Conservation (phyloP, 1,140 invertebrate species). For the Plutomurus gul region DNA sequence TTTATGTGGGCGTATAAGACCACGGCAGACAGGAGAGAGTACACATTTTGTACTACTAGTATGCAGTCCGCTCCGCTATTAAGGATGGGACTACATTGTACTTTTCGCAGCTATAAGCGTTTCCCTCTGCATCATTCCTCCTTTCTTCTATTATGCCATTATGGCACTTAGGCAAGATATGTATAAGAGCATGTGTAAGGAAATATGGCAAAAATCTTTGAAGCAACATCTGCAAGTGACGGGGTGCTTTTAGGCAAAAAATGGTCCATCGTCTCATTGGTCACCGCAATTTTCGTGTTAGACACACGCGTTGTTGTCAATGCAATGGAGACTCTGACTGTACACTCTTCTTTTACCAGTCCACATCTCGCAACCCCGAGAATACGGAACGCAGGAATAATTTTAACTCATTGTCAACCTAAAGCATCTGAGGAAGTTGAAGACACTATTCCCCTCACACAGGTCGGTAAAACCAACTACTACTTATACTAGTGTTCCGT, state of each 20-base stretch:
- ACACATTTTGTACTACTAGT: neutral
- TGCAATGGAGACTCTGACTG: conserved; percentile 7
- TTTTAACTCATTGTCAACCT: too few relatives aligned
- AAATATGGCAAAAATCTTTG: conserved; percentile 50
- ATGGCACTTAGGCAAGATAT: conserved; percentile 29
- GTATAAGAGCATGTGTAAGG: conserved; percentile 32
- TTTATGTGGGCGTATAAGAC: neutral
- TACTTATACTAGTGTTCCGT: too few relatives aligned
- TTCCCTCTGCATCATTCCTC: neutral
- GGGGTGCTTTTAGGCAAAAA: conserved; percentile 52
- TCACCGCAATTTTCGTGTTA: conserved; percentile 50
- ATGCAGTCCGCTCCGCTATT: neutral
- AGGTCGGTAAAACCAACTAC: too few relatives aligned
- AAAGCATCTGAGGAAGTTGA: too few relatives aligned
- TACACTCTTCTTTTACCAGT: too few relatives aligned
- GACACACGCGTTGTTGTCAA: conserved; percentile 48
- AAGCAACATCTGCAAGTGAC: conserved; percentile 53
- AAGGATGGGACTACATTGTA: neutral
- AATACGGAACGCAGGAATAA: too few relatives aligned
- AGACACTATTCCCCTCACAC: too few relatives aligned
- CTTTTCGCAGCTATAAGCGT: neutral
- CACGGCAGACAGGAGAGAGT: neutral
- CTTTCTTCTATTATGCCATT: conserved; percentile 20
- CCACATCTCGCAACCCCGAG: too few relatives aligned
- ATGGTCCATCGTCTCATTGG: conserved; percentile 51